These are phyloP conservation scores for Oreochromis niloticus DNA, from an alignment of 2,113 vertebrate genomes.

Conservation along the genomic window DNA sequence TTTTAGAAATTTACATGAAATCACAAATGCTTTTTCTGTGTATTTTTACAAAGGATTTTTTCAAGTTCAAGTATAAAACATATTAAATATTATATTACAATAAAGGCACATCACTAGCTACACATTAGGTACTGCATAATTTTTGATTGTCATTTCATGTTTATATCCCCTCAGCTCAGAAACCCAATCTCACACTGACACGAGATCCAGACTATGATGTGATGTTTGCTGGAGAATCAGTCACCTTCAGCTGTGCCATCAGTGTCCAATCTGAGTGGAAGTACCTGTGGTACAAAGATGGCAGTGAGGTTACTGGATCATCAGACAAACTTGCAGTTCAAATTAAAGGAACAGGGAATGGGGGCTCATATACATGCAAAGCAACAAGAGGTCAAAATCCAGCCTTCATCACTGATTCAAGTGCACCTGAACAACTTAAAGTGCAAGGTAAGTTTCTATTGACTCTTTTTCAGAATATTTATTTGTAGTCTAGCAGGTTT, in stretches of 20 bases:
- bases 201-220: not conserved
- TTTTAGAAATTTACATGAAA: rapidly evolving
- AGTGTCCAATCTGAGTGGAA: slow-evolving; percentile 13
- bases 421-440: rapidly evolving
- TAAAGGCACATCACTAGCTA: rapidly evolving
- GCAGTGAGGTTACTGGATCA: rapidly evolving
- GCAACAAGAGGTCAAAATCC: not conserved
- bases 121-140: rapidly evolving
- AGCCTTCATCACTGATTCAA: rapidly evolving
- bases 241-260: slow-evolving; percentile 14
- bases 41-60: rapidly evolving
- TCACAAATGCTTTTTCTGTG: not conserved
- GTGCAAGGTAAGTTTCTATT: not conserved
- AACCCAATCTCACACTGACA: not conserved
- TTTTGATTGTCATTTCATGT: rapidly evolving
- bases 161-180: not conserved
- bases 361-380: not conserved
- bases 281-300: not conserved
- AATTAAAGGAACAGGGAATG: rapidly evolving
- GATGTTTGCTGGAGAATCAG: slow-evolving; percentile 14
- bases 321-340: rapidly evolving
- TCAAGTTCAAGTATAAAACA: too few species aligned
- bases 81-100: not conserved
- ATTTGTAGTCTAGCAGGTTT: not conserved
- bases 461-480: not conserved